Conservation (phyloP, 2,888 invertebrate genomes). For the Baronia brevicornis region DNA sequence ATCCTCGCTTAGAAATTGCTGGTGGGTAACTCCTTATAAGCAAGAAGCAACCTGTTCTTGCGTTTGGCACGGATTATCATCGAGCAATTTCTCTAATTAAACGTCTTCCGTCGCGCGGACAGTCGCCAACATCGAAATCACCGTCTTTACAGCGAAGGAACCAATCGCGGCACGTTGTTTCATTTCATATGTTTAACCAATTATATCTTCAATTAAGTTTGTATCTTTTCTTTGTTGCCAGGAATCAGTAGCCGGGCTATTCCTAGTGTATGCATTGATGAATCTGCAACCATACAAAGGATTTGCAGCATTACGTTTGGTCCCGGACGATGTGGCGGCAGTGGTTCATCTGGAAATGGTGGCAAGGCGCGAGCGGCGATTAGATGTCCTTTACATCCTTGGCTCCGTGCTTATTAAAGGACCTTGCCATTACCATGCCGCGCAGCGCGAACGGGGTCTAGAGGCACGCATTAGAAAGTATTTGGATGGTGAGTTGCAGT, state of each 20-base stretch:
- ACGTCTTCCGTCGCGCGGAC: too few relatives aligned
- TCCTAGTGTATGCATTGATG: conserved; percentile 48
- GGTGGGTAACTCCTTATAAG: too few relatives aligned
- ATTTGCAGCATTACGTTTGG: conserved; percentile 41
- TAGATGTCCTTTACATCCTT: conserved; percentile 50
- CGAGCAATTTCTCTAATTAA: too few relatives aligned
- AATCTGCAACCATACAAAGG: conserved; percentile 45
- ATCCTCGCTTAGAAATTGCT: too few relatives aligned
- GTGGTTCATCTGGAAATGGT: conserved; percentile 36
- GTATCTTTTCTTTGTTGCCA: conserved; percentile 23
- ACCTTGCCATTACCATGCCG: conserved; percentile 41
- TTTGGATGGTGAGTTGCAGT: conserved; percentile 39
- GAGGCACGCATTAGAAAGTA: conserved; percentile 45
- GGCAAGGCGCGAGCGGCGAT: conserved; percentile 35
- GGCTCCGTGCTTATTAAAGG: conserved; percentile 40
- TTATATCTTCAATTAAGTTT: too few relatives aligned
- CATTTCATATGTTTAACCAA: too few relatives aligned
- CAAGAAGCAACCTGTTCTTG: too few relatives aligned
- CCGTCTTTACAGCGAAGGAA: too few relatives aligned
- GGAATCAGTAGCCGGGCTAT: conserved; percentile 52
- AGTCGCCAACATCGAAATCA: too few relatives aligned
- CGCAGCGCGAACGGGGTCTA: conserved; percentile 42
- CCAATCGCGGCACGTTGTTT: too few relatives aligned
- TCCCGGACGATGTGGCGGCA: conserved; percentile 39
- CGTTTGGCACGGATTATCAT: too few relatives aligned